Percentiles rank a stretch among this genome's conserved stretches.
phyloP scores from a whole-genome alignment of 2,797 vertebrate genomes.

The Tangara arthus region DNA sequence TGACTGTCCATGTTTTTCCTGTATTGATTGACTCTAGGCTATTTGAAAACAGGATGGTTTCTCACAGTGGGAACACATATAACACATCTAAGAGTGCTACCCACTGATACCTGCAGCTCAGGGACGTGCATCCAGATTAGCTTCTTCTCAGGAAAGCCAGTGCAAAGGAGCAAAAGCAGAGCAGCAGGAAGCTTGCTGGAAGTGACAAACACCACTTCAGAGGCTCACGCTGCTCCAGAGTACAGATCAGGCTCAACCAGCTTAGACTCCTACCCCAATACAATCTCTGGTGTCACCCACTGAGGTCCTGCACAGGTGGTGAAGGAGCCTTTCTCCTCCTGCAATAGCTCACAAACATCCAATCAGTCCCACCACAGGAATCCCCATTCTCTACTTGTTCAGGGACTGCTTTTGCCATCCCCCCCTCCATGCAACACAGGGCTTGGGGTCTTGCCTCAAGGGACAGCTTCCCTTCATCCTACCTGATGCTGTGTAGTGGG shows the following conservation, averaged over 20 bases:
- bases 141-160: too few species aligned
- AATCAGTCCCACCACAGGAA: rapidly evolving
- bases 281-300: neutral
- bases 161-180: too few species aligned
- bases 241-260: neutral
- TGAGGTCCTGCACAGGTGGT: neutral
- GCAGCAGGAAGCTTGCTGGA: too few species aligned
- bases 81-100: neutral
- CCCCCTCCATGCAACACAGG: neutral
- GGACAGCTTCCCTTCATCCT: neutral
- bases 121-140: too few species aligned
- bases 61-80: neutral
- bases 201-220: neutral
- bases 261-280: rapidly evolving
- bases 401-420: neutral
- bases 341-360: neutral
- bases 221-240: neutral
- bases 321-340: neutral
- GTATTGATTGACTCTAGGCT: neutral
- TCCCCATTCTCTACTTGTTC: neutral
- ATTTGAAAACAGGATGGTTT: neutral
- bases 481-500: neutral
- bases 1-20: neutral
- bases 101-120: neutral
- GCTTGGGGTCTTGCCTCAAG: neutral